These are phyloP conservation scores for Pararge aegeria DNA, from an alignment of 1,140 invertebrate genomes.

Conservation along the genomic window DNA sequence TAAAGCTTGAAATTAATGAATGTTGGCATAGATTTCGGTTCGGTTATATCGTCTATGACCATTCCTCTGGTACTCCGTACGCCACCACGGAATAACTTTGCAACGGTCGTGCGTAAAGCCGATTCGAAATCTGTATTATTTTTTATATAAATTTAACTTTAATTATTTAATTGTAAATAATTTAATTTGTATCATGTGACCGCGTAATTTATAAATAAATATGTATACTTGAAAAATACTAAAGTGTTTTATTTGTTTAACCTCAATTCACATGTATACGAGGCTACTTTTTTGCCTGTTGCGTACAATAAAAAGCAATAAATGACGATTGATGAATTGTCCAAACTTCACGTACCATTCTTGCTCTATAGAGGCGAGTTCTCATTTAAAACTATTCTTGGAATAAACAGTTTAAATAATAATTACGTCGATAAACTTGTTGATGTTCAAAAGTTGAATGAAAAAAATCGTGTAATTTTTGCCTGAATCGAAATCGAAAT, in stretches of 20 bases:
- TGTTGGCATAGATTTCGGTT: slow-evolving; percentile 42
- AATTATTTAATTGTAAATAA: slow-evolving; percentile 76
- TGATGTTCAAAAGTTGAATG: no score
- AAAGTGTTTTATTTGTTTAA: slow-evolving; percentile 32
- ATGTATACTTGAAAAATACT: slow-evolving; percentile 65
- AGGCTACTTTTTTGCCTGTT: no score
- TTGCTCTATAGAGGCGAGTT: no score
- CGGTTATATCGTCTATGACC: slow-evolving; percentile 31
- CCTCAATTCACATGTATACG: no score
- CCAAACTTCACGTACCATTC: no score
- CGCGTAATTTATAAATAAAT: slow-evolving; percentile 76
- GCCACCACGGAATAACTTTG: slow-evolving; percentile 56
- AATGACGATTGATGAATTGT: no score
- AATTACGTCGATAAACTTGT: no score
- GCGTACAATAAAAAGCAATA: no score
- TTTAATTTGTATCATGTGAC: slow-evolving; percentile 74
- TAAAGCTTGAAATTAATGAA: slow-evolving; percentile 69
- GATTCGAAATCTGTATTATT: slow-evolving; percentile 46
- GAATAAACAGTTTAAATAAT: no score
- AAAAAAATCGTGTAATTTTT: no score
- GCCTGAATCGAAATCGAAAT: no score
- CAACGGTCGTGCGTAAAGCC: slow-evolving; percentile 24
- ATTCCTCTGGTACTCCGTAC: slow-evolving; percentile 35
- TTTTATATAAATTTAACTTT: slow-evolving; percentile 75
- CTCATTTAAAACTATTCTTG: no score